Conservation (phyloP, 2,797 vertebrate species). For the Silurus lanzhouensis region DNA sequence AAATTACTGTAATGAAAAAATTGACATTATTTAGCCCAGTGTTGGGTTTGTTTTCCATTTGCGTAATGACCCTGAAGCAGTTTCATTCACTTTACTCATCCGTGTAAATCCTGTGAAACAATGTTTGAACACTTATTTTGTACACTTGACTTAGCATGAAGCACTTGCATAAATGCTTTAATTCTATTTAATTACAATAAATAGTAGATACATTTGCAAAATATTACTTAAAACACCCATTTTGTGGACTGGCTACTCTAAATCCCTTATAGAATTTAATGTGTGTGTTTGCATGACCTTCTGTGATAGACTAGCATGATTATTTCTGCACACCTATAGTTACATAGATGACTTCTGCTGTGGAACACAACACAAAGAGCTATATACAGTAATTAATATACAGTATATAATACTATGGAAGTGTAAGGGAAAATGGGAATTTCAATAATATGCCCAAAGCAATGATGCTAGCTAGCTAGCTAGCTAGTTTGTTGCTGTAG, state of each 20-base stretch:
- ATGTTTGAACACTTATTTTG: slow-evolving; percentile 20
- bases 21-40: neutral
- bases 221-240: neutral
- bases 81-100: slow-evolving; percentile 24
- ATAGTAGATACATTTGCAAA: neutral
- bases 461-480: too few relatives aligned
- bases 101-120: neutral
- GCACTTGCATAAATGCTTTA: neutral
- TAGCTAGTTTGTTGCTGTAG: too few relatives aligned
- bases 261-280: neutral
- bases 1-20: slow-evolving; percentile 14
- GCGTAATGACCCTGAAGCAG: neutral
- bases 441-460: too few relatives aligned
- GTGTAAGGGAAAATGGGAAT: too few relatives aligned
- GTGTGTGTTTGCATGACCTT: neutral
- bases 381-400: too few relatives aligned
- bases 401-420: too few relatives aligned
- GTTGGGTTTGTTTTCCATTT: slow-evolving; percentile 18
- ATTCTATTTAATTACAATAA: neutral
- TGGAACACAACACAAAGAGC: too few relatives aligned
- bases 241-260: neutral
- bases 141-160: neutral
- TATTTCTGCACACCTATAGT: neutral
- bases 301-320: neutral
- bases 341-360: neutral